Percentiles rank a stretch among this genome's conserved stretches.
These are phyloP conservation scores for Carollia perspicillata DNA, from an alignment of 2,113 vertebrate species.

Conservation along the genomic window DNA sequence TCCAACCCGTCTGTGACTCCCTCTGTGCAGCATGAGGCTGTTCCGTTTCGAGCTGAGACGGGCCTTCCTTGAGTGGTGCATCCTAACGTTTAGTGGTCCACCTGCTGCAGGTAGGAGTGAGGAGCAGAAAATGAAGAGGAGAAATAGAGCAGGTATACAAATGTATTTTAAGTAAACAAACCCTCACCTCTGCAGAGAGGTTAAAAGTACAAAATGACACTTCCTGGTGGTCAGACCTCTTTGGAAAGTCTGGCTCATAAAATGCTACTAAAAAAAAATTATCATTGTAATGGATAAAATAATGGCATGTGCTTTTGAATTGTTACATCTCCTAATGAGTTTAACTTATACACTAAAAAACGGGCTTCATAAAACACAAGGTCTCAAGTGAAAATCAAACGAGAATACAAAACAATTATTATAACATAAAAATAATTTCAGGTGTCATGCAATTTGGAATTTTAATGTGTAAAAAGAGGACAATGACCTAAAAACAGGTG, in stretches of 20 bases:
- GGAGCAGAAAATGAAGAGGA: background rate
- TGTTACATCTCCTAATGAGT: background rate
- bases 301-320: background rate
- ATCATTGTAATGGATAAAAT: background rate
- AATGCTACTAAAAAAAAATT: background rate
- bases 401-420: background rate
- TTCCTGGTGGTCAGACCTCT: background rate
- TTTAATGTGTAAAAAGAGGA: background rate
- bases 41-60: background rate
- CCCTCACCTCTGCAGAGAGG: background rate
- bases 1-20: background rate
- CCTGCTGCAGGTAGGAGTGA: rapidly evolving
- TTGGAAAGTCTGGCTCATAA: background rate
- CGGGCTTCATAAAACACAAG: background rate
- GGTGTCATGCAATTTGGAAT: background rate
- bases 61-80: background rate
- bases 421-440: background rate
- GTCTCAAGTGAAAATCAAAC: background rate
- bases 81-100: background rate
- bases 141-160: background rate
- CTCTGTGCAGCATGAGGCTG: too few relatives aligned
- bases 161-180: too few relatives aligned
- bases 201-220: background rate
- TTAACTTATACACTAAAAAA: background rate
- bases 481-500: background rate